A percentile compares a stretch with the other conserved stretches of the same genome.
These are phyloP conservation scores for Schizopygopsis malacanthus DNA, from an alignment of 2,797 vertebrate genomes.

Conservation along the genomic window DNA sequence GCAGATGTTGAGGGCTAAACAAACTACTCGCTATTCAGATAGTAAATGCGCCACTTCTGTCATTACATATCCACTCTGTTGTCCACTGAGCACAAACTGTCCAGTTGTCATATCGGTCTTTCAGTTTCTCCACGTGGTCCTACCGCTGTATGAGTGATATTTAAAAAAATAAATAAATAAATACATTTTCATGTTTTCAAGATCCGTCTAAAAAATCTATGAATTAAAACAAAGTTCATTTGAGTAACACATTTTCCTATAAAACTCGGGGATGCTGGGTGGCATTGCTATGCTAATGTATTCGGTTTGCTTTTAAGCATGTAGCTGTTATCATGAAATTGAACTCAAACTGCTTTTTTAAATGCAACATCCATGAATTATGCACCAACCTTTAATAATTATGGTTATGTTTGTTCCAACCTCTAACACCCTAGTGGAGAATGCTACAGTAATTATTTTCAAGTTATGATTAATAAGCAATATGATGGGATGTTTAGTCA, in stretches of 20 bases:
- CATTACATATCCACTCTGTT: neutral
- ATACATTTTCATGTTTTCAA: neutral
- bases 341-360: neutral
- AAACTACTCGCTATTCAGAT: neutral
- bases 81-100: neutral
- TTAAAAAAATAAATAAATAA: neutral
- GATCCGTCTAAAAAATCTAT: neutral
- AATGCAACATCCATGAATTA: neutral
- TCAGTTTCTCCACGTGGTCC: too few relatives aligned
- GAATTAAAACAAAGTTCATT: too few relatives aligned
- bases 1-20: conserved; percentile 29
- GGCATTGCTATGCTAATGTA: too few relatives aligned
- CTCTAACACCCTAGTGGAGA: neutral
- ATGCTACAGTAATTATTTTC: neutral
- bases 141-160: neutral
- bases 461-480: neutral
- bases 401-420: neutral
- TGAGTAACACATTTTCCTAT: too few relatives aligned
- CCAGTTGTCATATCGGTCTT: neutral
- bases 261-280: neutral
- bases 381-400: neutral
- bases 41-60: too few relatives aligned
- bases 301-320: neutral
- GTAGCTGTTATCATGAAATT: neutral
- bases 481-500: too few relatives aligned